Conservation (phyloP, 2,888 invertebrate genomes). For the Anoplius nigerrimus region DNA sequence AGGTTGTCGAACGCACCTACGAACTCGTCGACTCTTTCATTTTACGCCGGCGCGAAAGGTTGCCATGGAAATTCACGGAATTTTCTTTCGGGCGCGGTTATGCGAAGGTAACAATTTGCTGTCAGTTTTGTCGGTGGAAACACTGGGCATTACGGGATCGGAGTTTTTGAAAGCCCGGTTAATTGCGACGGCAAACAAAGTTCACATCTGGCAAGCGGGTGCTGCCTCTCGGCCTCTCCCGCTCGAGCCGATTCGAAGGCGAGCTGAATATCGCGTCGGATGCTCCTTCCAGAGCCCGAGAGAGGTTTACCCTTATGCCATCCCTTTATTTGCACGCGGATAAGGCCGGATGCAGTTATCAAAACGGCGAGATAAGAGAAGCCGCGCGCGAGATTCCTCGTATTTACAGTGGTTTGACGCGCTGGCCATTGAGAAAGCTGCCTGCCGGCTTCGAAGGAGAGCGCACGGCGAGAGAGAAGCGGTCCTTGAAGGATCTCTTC, state of each 20-base stretch:
- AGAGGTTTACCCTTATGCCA: slow-evolving; percentile 18
- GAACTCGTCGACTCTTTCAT: slow-evolving; percentile 37
- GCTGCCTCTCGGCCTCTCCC: too few species aligned
- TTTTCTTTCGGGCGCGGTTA: too few species aligned
- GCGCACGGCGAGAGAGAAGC: slow-evolving; percentile 1
- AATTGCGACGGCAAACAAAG: too few species aligned
- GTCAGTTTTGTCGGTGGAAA: too few species aligned
- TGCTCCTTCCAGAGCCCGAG: slow-evolving; percentile 3
- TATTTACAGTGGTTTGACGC: slow-evolving; percentile 54
- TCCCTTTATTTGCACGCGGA: slow-evolving; percentile 56
- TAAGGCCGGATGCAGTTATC: slow-evolving; percentile 69
- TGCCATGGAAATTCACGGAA: too few species aligned
- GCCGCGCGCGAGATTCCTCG: slow-evolving; percentile 35
- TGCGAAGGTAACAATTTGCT: too few species aligned
- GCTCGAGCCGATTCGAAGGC: too few species aligned
- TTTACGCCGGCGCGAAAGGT: slow-evolving; percentile 18
- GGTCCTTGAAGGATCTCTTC: slow-evolving; percentile 47
- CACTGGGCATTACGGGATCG: too few species aligned
- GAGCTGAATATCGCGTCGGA: too few species aligned
- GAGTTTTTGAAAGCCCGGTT: too few species aligned
- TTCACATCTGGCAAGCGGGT: too few species aligned
- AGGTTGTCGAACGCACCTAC: slow-evolving; percentile 35
- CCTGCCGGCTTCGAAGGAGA: slow-evolving; percentile 28
- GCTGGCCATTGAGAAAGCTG: slow-evolving; percentile 38
- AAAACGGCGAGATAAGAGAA: slow-evolving; percentile 52